Evolutionary conservation across 2,888 invertebrate species (phyloP), one percentile per base, ranked within the genome.

Genomic region (Drosophila quinaria): DNA sequence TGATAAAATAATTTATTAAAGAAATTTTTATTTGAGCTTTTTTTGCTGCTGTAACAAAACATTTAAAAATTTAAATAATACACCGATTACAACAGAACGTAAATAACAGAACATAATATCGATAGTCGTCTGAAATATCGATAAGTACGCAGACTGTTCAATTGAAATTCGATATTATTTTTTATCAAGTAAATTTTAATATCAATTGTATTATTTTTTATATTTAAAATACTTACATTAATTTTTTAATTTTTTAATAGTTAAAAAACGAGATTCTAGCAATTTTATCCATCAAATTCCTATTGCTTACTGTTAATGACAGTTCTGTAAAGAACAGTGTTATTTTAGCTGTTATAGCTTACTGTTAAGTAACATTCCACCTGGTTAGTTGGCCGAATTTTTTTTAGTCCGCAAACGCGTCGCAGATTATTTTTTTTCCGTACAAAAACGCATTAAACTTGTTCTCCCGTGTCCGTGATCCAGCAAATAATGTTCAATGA

Each of bases 351-450:
- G 25, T 25, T 25, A 25, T 25, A 29, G 35, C 4, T 35, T 13
- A 35, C 35, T 35, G 73, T 75, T 75, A 74, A 73, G 8, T 74
- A 74, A 70, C 74, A 74, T 74, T 74, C 74, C 74, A 74, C 74
- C 74, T 74, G 74, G 74, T 74, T 76, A 76, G 72, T 74, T 74
- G 72, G 77, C 74, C 77, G 78, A 77, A 66, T 47, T 60, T 70
- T 70, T 62, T 76, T 44, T 77, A 77, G 74, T 77, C 49, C 66
- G 54, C 31, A 44, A 66, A 72, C 79, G 75, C 79, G 75, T 69
- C 76, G 75, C 79, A 70, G 54, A 76, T 74, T 60, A 61, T 59
- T 64, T 46, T 54, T 49, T 44, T 50, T 64, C 29, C 51, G 52
- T 69, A 46, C n/a, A 60, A 74, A 78, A 69, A 52, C 47, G 46